phyloP scores from a whole-genome alignment of 1,140 invertebrate species.

The Procambarus virginalis region DNA sequence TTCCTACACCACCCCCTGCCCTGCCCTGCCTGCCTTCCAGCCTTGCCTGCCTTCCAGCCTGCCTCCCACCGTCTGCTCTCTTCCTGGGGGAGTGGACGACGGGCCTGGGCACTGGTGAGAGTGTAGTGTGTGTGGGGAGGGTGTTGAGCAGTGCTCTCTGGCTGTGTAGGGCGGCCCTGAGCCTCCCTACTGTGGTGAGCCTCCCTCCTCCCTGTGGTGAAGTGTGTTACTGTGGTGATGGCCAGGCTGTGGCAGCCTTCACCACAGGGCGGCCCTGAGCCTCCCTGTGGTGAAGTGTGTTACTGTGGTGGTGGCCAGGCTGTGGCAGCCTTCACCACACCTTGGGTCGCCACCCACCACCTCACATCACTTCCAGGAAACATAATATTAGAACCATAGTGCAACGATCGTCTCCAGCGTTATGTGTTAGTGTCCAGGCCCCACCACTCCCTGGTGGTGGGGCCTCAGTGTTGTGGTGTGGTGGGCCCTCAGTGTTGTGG shows the following conservation, averaged over 20 bases:
- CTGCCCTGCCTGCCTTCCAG: neutral
- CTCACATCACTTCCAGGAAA: too few relatives aligned
- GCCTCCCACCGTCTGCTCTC: neutral
- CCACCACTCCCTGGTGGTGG: too few relatives aligned
- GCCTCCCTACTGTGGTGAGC: neutral
- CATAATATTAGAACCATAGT: too few relatives aligned
- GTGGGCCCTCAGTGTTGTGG: too few relatives aligned
- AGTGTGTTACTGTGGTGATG: constrained; percentile 13
- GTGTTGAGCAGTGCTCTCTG: neutral
- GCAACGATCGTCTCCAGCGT: too few relatives aligned
- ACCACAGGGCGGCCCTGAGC: neutral
- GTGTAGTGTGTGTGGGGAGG: neutral
- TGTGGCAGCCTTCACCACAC: too few relatives aligned
- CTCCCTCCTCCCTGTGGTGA: neutral
- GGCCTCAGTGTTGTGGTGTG: too few relatives aligned
- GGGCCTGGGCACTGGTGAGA: neutral
- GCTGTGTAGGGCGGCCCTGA: neutral
- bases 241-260: constrained; percentile 1
- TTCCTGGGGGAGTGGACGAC: neutral
- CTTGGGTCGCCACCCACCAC: too few relatives aligned
- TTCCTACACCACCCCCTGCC: constrained; percentile 15
- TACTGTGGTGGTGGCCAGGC: too few relatives aligned
- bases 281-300: too few relatives aligned
- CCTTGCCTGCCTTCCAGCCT: neutral
- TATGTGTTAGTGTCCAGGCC: too few relatives aligned